Conservation (phyloP, 2,888 invertebrate species). For the Sinohyriopsis cumingii region DNA sequence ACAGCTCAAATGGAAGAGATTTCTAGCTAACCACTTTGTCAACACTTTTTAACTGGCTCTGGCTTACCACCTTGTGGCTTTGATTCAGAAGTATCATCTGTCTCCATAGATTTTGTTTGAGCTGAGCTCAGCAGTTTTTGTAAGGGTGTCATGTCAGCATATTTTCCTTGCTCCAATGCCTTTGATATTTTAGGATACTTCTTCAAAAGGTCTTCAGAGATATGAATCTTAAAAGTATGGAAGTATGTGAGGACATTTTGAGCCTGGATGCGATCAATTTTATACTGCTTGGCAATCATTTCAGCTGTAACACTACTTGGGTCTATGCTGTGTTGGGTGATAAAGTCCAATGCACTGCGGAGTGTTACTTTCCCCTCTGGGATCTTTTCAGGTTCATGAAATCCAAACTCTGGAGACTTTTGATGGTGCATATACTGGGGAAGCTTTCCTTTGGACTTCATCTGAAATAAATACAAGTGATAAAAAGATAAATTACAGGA, state of each 20-base stretch:
- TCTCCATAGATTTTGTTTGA: too few relatives aligned
- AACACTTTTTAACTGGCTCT: too few relatives aligned
- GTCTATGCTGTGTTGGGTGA: slow-evolving; percentile 4
- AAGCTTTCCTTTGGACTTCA: too few relatives aligned
- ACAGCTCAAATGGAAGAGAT: too few relatives aligned
- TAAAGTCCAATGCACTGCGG: slow-evolving; percentile 78
- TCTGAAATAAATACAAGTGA: too few relatives aligned
- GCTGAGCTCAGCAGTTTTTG: too few relatives aligned
- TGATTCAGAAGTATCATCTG: not conserved
- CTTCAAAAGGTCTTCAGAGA: slow-evolving; percentile 72
- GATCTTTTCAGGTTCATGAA: slow-evolving; percentile 78
- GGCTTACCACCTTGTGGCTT: too few relatives aligned
- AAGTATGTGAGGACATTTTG: slow-evolving; percentile 79
- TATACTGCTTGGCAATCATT: slow-evolving; percentile 81
- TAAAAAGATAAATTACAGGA: not conserved
- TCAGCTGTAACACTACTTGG: slow-evolving; percentile 52
- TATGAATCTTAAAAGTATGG: slow-evolving; percentile 79
- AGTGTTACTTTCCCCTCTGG: slow-evolving; percentile 80
- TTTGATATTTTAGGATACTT: slow-evolving; percentile 13
- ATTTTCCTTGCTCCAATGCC: not conserved
- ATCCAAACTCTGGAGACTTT: slow-evolving; percentile 77
- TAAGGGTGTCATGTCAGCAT: not conserved
- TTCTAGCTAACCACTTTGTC: too few relatives aligned
- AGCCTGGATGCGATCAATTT: slow-evolving; percentile 79
- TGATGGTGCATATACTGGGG: too few relatives aligned